Evolutionary conservation across 2,888 invertebrate genomes (phyloP).

Genomic region (Helleia helle): DNA sequence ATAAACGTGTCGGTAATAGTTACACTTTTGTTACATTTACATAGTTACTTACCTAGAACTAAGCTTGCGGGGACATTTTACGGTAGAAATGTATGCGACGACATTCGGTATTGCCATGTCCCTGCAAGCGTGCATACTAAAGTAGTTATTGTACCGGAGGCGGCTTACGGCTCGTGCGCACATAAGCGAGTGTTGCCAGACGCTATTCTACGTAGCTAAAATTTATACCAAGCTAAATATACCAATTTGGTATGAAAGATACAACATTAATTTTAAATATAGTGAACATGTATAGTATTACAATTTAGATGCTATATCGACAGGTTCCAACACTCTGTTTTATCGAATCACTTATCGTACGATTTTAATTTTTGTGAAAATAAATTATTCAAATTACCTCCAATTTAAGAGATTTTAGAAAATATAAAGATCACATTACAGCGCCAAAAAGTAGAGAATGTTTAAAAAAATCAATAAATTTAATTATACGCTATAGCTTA

Average conservation of each 20-base stretch:
- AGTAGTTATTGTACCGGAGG: slow-evolving; percentile 53
- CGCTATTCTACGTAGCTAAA: slow-evolving; percentile 33
- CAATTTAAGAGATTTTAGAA: no score
- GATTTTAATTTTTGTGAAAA: no score
- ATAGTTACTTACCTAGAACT: slow-evolving; percentile 39
- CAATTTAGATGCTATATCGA: slow-evolving; percentile 19
- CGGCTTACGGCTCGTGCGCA: slow-evolving; percentile 38
- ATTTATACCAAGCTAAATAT: slow-evolving; percentile 29
- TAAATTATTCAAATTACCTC: no score
- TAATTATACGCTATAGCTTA: slow-evolving; percentile 1
- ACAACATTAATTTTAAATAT: slow-evolving; percentile 22
- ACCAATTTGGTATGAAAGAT: slow-evolving; percentile 38
- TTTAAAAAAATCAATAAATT: no score
- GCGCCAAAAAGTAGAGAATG: no score
- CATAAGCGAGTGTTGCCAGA: slow-evolving; percentile 32
- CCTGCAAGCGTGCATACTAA: slow-evolving; percentile 41
- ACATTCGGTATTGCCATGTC: slow-evolving; percentile 29
- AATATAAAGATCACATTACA: no score
- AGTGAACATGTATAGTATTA: slow-evolving; percentile 19
- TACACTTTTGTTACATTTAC: slow-evolving; percentile 52
- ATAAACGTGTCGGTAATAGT: slow-evolving; percentile 53
- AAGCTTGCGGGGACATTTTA: slow-evolving; percentile 45
- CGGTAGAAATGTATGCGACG: slow-evolving; percentile 16
- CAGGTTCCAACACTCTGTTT: slow-evolving; percentile 19
- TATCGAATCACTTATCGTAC: no score